A percentile compares a stretch with the other conserved stretches of the same genome.
These are phyloP conservation scores for Orthosia cruda DNA, from an alignment of 2,888 invertebrate genomes.

Conservation along the genomic window DNA sequence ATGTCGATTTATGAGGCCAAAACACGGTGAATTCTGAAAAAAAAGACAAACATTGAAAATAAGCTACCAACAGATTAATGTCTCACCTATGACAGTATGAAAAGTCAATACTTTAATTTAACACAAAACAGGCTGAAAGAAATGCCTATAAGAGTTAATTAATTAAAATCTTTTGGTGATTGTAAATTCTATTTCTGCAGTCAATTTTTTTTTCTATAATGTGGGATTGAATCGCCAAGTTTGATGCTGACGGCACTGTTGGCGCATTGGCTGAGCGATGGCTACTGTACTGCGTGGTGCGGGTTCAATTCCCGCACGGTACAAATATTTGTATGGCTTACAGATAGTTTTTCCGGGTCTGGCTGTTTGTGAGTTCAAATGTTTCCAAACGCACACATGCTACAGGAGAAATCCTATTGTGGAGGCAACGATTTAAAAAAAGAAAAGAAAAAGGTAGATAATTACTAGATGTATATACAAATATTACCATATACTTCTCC, in stretches of 20 bases:
- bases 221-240: too few species aligned
- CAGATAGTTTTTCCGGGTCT: too few species aligned
- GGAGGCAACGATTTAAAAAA: too few species aligned
- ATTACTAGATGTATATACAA: background rate
- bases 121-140: background rate
- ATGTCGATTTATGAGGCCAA: slow-evolving; percentile 9
- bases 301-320: too few species aligned
- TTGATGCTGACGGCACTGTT: too few species aligned
- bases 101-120: background rate
- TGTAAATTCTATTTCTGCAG: background rate
- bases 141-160: background rate
- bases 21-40: slow-evolving; percentile 27
- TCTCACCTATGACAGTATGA: background rate
- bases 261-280: too few species aligned
- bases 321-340: too few species aligned
- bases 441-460: too few species aligned
- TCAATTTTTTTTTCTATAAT: slow-evolving; percentile 1
- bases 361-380: too few species aligned
- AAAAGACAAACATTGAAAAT: background rate
- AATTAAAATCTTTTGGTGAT: background rate
- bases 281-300: too few species aligned
- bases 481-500: slow-evolving; percentile 39
- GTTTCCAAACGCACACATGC: too few species aligned
- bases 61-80: background rate
- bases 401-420: too few species aligned